phyloP scores from a whole-genome alignment of 2,113 vertebrate species.

The Trogon surrucura region DNA sequence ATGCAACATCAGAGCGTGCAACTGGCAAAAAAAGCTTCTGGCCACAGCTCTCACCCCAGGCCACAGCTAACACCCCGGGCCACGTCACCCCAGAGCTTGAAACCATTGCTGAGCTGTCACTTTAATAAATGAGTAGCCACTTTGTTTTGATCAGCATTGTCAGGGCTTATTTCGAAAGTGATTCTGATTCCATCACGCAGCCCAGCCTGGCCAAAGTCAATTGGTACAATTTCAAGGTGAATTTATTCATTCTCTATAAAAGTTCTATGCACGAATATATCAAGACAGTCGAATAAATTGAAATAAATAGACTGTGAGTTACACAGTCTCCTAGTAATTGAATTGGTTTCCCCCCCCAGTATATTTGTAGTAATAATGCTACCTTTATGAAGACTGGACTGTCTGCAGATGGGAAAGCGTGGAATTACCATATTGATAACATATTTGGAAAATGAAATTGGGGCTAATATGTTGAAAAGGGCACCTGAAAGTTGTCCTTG shows the following conservation, averaged over 20 bases:
- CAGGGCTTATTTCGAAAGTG: conserved; percentile 79
- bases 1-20: conserved; percentile 63
- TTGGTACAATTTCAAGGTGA: conserved; percentile 86
- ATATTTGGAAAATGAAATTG: conserved; percentile 78
- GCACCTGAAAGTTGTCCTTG: conserved; percentile 75
- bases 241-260: conserved; percentile 84
- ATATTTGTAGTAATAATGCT: conserved; percentile 81
- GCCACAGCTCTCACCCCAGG: conserved; percentile 64
- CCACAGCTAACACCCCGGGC: conserved; percentile 74
- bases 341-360: conserved; percentile 78
- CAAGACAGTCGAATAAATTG: conserved; percentile 85
- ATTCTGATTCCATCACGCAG: conserved; percentile 75
- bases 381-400: conserved; percentile 76
- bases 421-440: conserved; percentile 87
- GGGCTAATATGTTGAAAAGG: conserved; percentile 77
- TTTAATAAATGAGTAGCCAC: conserved; percentile 79
- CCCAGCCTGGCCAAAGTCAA: conserved; percentile 80
- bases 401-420: conserved; percentile 73
- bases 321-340: conserved; percentile 81
- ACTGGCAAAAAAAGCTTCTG: conserved; percentile 57
- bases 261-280: conserved; percentile 78
- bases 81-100: conserved; percentile 65
- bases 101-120: conserved; percentile 77
- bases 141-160: conserved; percentile 83
- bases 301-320: conserved; percentile 87